Conservation (phyloP, 2,797 vertebrate genomes). For the Mus minutoides region DNA sequence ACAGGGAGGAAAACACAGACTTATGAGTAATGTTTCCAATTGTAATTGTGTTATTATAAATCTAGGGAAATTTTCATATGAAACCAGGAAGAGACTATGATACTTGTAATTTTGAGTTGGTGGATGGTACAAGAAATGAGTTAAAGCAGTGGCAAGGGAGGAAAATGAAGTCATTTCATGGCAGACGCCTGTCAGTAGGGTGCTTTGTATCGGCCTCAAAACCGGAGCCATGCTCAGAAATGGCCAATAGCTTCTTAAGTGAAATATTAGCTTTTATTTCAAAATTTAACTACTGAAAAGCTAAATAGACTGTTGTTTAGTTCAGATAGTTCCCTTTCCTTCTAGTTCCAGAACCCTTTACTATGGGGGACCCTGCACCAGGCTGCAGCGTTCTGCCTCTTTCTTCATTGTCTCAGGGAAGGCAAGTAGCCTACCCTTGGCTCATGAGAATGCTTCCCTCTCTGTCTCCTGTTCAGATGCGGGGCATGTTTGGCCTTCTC, state of each 20-base stretch:
- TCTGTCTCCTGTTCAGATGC: neutral
- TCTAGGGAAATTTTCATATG: neutral
- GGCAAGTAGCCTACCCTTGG: neutral
- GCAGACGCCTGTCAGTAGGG: neutral
- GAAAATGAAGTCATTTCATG: conserved; percentile 24
- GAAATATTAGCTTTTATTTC: neutral
- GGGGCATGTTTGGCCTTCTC: neutral
- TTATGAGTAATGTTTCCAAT: conserved; percentile 16
- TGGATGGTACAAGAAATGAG: neutral
- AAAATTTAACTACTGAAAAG: conserved; percentile 17
- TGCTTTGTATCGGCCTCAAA: conserved; percentile 1
- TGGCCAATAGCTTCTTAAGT: neutral
- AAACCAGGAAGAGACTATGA: conserved; percentile 19
- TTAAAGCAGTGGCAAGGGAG: neutral
- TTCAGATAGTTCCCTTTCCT: neutral
- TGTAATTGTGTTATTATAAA: conserved; percentile 34
- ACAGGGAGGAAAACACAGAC: neutral
- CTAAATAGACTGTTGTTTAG: neutral
- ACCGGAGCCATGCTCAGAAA: neutral
- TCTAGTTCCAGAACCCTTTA: neutral
- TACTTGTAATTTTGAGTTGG: neutral
- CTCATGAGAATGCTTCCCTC: neutral
- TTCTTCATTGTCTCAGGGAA: neutral
- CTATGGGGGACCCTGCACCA: neutral
- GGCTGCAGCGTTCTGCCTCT: neutral